These are phyloP conservation scores for Euura saliciscinereae DNA, from an alignment of 1,140 invertebrate genomes.

Conservation along the genomic window DNA sequence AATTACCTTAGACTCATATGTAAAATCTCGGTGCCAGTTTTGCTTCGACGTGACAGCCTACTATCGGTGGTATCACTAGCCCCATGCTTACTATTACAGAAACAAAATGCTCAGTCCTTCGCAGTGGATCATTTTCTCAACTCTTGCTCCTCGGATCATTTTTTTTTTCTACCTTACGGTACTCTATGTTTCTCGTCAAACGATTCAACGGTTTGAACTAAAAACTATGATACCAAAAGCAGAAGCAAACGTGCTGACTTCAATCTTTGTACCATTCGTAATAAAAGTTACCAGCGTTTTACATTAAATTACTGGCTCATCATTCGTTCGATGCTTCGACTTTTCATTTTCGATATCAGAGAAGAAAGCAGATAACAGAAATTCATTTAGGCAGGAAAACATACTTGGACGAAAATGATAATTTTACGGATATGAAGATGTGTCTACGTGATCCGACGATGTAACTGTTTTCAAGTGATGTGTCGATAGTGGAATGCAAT, in stretches of 20 bases:
- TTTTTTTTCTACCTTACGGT: background rate
- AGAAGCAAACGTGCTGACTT: conserved; percentile 45
- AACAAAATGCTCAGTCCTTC: conserved; percentile 20
- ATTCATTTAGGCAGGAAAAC: no score
- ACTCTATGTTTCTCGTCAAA: background rate
- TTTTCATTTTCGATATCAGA: no score
- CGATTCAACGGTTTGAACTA: no score
- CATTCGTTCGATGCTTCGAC: no score
- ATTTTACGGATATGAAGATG: no score
- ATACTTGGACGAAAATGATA: no score
- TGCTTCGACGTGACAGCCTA: conserved; percentile 51
- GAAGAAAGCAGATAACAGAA: no score
- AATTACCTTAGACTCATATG: conserved; percentile 60
- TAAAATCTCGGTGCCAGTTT: conserved; percentile 60
- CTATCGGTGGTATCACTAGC: conserved; percentile 39
- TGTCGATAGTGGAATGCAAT: no score
- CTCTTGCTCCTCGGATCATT: background rate
- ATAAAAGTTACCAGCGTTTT: background rate
- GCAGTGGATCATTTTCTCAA: background rate
- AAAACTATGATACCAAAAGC: conserved; percentile 29
- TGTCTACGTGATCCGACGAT: no score
- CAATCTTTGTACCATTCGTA: conserved; percentile 28
- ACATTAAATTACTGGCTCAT: background rate
- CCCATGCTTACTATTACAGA: conserved; percentile 47
- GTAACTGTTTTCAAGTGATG: no score